Evolutionary conservation across 2,797 vertebrate species (phyloP).

Genomic region (Spinus pinus): DNA sequence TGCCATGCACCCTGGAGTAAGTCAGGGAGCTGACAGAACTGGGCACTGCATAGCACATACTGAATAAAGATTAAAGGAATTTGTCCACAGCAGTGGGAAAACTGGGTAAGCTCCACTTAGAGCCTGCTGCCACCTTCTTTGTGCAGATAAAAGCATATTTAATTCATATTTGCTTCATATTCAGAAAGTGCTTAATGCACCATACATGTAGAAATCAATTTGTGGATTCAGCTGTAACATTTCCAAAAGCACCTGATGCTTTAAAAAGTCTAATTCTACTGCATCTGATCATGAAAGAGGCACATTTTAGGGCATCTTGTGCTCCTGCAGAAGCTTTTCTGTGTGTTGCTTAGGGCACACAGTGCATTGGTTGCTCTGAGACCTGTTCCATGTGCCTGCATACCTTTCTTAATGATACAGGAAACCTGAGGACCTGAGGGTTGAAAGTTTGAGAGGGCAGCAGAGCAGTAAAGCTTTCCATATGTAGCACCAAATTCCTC

Average conservation of each 20-base stretch:
- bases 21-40: neutral
- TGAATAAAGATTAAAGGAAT: neutral
- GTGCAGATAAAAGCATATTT: neutral
- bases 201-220: neutral
- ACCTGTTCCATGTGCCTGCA: neutral
- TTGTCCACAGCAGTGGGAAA: neutral
- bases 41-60: neutral
- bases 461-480: constrained; percentile 7
- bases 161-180: neutral
- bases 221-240: neutral
- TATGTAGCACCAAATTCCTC: constrained; percentile 27
- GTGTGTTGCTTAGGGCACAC: neutral
- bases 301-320: neutral
- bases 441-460: neutral
- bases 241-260: neutral
- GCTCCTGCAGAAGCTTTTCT: neutral
- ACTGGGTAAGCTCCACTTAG: neutral
- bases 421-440: constrained; percentile 14
- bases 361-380: neutral
- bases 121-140: neutral
- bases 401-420: constrained; percentile 21
- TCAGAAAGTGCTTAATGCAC: neutral
- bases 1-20: neutral
- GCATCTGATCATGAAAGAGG: neutral
- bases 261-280: neutral